Evolutionary conservation across 92 coral and sea anemone species (phyloP).

Genomic region (Porites divaricata): DNA sequence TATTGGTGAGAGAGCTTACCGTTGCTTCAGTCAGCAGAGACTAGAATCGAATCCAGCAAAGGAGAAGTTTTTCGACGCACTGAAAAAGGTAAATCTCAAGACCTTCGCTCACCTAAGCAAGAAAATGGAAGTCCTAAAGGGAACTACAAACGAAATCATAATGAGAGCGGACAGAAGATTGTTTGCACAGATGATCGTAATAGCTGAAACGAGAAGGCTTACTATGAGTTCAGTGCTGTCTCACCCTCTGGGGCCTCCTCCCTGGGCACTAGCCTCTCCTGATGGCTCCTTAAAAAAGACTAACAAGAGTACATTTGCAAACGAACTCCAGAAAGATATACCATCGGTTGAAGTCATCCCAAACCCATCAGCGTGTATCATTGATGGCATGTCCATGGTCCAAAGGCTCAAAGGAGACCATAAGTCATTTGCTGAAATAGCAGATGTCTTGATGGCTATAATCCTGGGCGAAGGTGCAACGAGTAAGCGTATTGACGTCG

Average conservation of each 20-base stretch:
- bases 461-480: slow-evolving; percentile 19
- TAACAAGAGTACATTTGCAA: slow-evolving; percentile 39
- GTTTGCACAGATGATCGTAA: slow-evolving; percentile 42
- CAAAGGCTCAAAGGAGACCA: slow-evolving; percentile 56
- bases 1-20: slow-evolving; percentile 56
- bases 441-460: slow-evolving; percentile 32
- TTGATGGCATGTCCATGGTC: slow-evolving; percentile 55
- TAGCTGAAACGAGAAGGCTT: slow-evolving; percentile 51
- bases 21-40: slow-evolving; percentile 47
- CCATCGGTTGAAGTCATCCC: slow-evolving; percentile 40
- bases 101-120: slow-evolving; percentile 51
- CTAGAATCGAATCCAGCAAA: slow-evolving; percentile 46
- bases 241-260: slow-evolving; percentile 48
- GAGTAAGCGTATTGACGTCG: slow-evolving; percentile 9
- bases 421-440: slow-evolving; percentile 40
- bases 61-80: slow-evolving; percentile 43
- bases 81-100: slow-evolving; percentile 49
- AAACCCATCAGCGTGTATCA: slow-evolving; percentile 51
- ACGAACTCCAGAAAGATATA: slow-evolving; percentile 54
- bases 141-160: slow-evolving; percentile 13
- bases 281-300: slow-evolving; percentile 43
- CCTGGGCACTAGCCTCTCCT: slow-evolving; percentile 45
- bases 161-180: slow-evolving; percentile 26
- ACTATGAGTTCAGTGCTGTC: slow-evolving; percentile 42
- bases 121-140: slow-evolving; percentile 31